Percentiles rank a stretch among this genome's conserved stretches.
phyloP scores from a whole-genome alignment of 2,797 vertebrate species.

The Cuniculus paca region DNA sequence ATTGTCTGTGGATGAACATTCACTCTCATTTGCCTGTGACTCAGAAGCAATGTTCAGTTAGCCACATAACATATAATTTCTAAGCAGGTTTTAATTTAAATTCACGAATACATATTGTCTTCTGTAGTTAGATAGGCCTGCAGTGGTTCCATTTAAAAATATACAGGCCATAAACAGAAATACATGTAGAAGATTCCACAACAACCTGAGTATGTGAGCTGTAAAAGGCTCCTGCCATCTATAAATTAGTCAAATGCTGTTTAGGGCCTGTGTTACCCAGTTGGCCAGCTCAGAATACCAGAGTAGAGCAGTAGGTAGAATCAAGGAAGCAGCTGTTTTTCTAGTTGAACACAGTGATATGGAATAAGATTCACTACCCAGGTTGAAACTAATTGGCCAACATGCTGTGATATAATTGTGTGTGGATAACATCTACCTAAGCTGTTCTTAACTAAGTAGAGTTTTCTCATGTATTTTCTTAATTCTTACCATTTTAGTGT shows the following conservation, averaged over 20 bases:
- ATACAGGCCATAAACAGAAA: background rate
- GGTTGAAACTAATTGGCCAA: constrained; percentile 63
- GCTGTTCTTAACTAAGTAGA: constrained; percentile 64
- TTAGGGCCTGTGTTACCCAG: background rate
- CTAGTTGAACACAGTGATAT: background rate
- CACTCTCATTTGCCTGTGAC: constrained; percentile 49
- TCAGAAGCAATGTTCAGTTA: constrained; percentile 54
- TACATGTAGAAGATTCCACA: background rate
- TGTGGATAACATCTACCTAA: constrained; percentile 29
- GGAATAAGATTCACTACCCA: constrained; percentile 45
- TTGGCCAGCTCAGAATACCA: background rate
- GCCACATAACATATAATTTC: constrained; percentile 21
- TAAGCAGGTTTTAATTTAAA: constrained; percentile 70
- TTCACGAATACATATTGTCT: constrained; percentile 6
- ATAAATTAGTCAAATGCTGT: background rate
- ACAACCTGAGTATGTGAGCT: background rate
- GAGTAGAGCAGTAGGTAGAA: constrained; percentile 44
- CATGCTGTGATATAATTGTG: constrained; percentile 63
- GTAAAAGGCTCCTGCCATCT: background rate
- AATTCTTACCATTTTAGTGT: constrained; percentile 58
- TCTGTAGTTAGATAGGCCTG: constrained; percentile 32
- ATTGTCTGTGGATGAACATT: background rate
- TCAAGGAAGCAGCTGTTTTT: constrained; percentile 64
- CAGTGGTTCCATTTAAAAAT: constrained; percentile 45
- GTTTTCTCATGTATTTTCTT: constrained; percentile 63